These are phyloP conservation scores for Drosophila bocqueti DNA, from an alignment of 1,140 invertebrate species.

Conservation along the genomic window DNA sequence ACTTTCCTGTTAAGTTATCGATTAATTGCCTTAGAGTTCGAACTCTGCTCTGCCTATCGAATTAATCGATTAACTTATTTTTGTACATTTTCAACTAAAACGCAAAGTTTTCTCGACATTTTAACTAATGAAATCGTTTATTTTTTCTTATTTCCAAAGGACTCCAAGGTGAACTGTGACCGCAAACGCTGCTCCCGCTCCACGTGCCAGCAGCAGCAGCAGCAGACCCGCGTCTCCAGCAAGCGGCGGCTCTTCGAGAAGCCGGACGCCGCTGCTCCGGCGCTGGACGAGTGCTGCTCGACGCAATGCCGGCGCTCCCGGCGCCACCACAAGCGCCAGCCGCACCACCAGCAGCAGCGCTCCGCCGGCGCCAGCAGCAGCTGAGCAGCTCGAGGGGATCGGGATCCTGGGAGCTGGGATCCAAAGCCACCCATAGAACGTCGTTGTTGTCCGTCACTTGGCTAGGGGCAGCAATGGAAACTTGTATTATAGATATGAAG, in stretches of 20 bases:
- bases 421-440: conserved; percentile 24
- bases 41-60: neutral
- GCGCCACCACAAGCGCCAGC: conserved; percentile 85
- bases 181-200: conserved; percentile 91
- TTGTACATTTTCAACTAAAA: neutral
- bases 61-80: neutral
- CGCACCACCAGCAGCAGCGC: conserved; percentile 64
- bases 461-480: conserved; percentile 50
- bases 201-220: conserved; percentile 88
- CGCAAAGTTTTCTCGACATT: neutral
- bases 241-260: conserved; percentile 83
- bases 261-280: conserved; percentile 61
- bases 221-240: conserved; percentile 83
- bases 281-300: conserved; percentile 86
- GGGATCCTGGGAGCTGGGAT: conserved; percentile 19
- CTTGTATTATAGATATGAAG: conserved; percentile 70
- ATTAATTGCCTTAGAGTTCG: neutral
- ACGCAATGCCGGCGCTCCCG: conserved; percentile 86
- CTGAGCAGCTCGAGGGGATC: conserved; percentile 27
- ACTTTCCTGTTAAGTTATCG: too few species aligned
- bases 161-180: conserved; percentile 91
- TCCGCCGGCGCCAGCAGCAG: conserved; percentile 26
- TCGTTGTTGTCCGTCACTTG: conserved; percentile 24
- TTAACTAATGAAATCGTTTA: conserved; percentile 32
- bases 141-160: conserved; percentile 87